A percentile compares a stretch with the other conserved stretches of the same genome.
These are phyloP conservation scores for Ciconia maguari DNA, from an alignment of 2,113 vertebrate genomes.

Conservation along the genomic window DNA sequence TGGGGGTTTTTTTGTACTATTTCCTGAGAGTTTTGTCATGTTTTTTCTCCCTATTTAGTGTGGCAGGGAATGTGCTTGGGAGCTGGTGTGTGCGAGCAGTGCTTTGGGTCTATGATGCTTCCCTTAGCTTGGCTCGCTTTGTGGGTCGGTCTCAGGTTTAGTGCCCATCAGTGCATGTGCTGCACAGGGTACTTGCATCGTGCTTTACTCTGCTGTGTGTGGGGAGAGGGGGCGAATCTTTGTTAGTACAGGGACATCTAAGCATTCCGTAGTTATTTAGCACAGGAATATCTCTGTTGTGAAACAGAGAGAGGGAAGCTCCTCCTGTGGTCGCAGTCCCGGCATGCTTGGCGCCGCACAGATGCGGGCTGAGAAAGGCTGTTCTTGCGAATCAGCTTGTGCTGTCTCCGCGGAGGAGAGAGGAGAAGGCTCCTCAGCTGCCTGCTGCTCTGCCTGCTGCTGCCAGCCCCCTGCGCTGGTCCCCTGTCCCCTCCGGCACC, in stretches of 20 bases:
- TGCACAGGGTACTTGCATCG: accelerated
- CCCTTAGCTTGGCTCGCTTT: accelerated
- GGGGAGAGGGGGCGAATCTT: not conserved
- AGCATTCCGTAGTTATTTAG: too few species aligned
- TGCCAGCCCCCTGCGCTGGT: not conserved
- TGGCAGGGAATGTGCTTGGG: not conserved
- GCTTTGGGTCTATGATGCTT: not conserved
- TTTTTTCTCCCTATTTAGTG: not conserved
- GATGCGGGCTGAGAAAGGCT: accelerated
- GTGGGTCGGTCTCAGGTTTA: accelerated
- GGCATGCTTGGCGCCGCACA: not conserved
- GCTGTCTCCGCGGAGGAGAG: accelerated
- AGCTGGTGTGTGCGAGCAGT: not conserved
- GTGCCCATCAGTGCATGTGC: accelerated
- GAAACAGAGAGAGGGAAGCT: not conserved
- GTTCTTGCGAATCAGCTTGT: not conserved
- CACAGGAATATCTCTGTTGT: not conserved
- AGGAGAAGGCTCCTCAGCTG: not conserved
- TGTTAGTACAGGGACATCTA: accelerated
- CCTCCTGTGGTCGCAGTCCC: not conserved
- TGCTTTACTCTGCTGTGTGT: too few species aligned
- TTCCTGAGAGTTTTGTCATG: not conserved
- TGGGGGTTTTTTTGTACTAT: not conserved
- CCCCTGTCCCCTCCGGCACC: too few species aligned
- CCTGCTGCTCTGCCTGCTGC: not conserved